Evolutionary conservation across 1,140 invertebrate species (phyloP).

Genomic region (Formica exsecta): DNA sequence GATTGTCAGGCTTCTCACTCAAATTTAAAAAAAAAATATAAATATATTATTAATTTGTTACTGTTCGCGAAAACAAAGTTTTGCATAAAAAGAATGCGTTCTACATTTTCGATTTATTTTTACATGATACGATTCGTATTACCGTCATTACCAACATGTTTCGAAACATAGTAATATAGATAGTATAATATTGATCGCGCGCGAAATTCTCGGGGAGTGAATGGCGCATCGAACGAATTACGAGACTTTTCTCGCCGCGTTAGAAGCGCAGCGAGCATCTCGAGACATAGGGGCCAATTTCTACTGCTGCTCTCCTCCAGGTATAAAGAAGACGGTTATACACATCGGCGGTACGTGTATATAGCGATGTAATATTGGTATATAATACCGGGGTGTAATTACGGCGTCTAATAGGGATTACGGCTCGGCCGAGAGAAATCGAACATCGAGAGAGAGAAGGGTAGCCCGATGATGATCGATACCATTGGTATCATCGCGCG

Average conservation of each 20-base stretch:
- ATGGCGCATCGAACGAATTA: conserved; percentile 30
- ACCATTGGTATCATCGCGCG: conserved; percentile 77
- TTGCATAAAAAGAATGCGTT: no score
- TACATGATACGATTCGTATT: background rate
- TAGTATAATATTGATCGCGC: conserved; percentile 16
- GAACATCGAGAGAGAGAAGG: conserved; percentile 52
- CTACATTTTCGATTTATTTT: background rate
- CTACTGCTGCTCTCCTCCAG: conserved; percentile 4
- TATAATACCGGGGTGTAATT: conserved; percentile 67
- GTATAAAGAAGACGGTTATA: conserved; percentile 21
- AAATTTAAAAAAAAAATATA: no score
- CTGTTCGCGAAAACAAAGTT: no score
- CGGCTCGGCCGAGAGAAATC: conserved; percentile 63
- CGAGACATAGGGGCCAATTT: conserved; percentile 46
- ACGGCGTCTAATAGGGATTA: conserved; percentile 73
- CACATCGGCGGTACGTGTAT: conserved; percentile 43
- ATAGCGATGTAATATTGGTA: conserved; percentile 58
- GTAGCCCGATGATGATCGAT: conserved; percentile 76
- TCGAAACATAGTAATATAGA: conserved; percentile 17
- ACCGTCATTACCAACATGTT: background rate
- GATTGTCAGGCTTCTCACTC: no score
- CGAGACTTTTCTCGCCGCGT: conserved; percentile 30
- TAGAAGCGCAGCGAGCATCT: conserved; percentile 1
- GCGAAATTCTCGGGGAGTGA: background rate
- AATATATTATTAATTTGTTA: no score